A percentile compares a stretch with the other conserved stretches of the same genome.
phyloP scores from a whole-genome alignment of 1,140 invertebrate genomes.

The Drosophila melanica region DNA sequence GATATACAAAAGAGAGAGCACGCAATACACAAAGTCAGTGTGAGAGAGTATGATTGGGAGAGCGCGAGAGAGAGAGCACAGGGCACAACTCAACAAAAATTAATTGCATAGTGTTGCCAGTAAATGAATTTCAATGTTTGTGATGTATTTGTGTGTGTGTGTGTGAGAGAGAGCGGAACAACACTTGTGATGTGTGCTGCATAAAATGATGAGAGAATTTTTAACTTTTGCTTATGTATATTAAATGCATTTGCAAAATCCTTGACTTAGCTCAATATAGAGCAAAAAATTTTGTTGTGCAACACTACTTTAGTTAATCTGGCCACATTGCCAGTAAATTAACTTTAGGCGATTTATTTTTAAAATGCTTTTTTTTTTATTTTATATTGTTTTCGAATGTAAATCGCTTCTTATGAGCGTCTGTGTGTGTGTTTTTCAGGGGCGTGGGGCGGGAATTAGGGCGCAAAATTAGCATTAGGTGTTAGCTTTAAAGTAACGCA shows the following conservation, averaged over 20 bases:
- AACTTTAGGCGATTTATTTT: neutral
- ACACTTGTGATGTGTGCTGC: constrained; percentile 3
- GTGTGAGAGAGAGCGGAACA: constrained; percentile 13
- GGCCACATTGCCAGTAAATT: neutral
- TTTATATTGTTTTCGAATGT: constrained; percentile 25
- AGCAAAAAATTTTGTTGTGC: neutral
- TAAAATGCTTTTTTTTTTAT: neutral
- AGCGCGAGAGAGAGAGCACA: constrained; percentile 1
- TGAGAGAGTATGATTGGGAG: neutral
- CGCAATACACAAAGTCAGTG: constrained; percentile 4
- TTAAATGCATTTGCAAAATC: constrained; percentile 17
- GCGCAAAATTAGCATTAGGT: constrained; percentile 22
- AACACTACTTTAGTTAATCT: neutral
- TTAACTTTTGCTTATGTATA: neutral
- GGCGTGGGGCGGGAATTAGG: neutral
- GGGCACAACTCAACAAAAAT: constrained; percentile 4
- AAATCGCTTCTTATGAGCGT: neutral
- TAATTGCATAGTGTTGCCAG: neutral
- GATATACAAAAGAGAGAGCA: constrained; percentile 19
- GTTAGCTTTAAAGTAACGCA: constrained; percentile 41
- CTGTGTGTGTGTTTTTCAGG: neutral
- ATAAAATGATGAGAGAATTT: constrained; percentile 10
- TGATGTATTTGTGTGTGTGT: constrained; percentile 1
- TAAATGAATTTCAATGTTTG: neutral
- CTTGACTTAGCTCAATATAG: constrained; percentile 31